Conservation (phyloP, 2,113 vertebrate species). For the Solenodon paradoxus region DNA sequence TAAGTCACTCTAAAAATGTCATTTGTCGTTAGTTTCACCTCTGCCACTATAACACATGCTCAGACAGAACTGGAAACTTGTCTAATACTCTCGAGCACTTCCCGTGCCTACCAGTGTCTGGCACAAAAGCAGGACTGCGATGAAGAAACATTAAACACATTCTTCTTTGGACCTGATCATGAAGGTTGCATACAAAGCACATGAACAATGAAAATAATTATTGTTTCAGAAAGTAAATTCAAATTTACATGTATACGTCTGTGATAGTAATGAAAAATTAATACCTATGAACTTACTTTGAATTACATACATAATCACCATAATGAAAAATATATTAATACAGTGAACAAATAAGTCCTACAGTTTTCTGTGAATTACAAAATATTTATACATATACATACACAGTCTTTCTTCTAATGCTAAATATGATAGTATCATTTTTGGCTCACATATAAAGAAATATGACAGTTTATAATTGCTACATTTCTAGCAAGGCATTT, state of each 20-base stretch:
- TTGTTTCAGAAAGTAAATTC: not conserved
- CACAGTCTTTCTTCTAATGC: constrained; percentile 50
- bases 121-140: not conserved
- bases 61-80: not conserved
- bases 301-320: not conserved
- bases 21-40: not conserved
- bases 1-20: not conserved
- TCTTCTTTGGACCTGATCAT: not conserved
- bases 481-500: constrained; percentile 69
- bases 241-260: not conserved
- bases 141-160: not conserved
- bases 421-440: constrained; percentile 63
- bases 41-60: not conserved
- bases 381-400: not conserved
- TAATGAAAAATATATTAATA: not conserved
- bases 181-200: not conserved
- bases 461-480: constrained; percentile 65
- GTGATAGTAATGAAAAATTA: not conserved
- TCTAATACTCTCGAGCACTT: not conserved
- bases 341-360: constrained; percentile 40
- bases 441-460: constrained; percentile 69
- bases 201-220: not conserved
- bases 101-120: not conserved
- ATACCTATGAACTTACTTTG: not conserved
- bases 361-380: constrained; percentile 66